phyloP scores from a whole-genome alignment of 1,140 invertebrate species.

The Pachypsylla venusta region DNA sequence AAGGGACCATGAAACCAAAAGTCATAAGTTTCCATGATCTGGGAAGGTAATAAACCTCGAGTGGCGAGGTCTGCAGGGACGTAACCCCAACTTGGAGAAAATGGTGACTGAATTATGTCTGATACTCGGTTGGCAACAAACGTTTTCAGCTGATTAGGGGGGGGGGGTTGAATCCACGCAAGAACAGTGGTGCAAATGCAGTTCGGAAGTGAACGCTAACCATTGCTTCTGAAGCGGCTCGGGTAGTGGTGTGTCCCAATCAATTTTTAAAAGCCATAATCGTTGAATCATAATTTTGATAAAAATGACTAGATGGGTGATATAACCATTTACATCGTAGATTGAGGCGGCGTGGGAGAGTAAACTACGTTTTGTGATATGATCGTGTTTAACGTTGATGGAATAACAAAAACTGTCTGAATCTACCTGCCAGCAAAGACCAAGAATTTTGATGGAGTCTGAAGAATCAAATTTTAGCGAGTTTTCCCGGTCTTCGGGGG shows the following conservation, averaged over 20 bases:
- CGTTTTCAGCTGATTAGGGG: not conserved
- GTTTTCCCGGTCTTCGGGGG: not conserved
- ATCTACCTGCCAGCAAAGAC: not conserved
- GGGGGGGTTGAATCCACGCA: not conserved
- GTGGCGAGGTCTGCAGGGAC: conserved; percentile 5
- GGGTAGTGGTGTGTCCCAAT: no score
- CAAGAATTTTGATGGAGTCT: not conserved
- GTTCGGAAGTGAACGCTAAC: no score
- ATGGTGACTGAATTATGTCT: not conserved
- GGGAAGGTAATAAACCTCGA: not conserved
- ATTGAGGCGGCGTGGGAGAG: not conserved
- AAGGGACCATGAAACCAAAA: conserved; percentile 17
- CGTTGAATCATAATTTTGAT: no score
- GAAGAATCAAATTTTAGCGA: not conserved
- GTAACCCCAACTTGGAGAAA: not conserved
- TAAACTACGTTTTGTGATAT: not conserved
- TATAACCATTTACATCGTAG: not conserved
- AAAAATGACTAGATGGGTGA: not conserved
- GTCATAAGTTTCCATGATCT: conserved; percentile 1
- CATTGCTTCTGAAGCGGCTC: no score
- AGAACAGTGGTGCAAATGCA: not conserved
- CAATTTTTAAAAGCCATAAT: no score
- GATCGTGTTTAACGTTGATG: not conserved
- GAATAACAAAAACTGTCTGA: not conserved
- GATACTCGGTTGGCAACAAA: not conserved